Base-by-base conservation (phyloP, 2,113 vertebrate genomes). In the Ellobius talpinus region DNA sequence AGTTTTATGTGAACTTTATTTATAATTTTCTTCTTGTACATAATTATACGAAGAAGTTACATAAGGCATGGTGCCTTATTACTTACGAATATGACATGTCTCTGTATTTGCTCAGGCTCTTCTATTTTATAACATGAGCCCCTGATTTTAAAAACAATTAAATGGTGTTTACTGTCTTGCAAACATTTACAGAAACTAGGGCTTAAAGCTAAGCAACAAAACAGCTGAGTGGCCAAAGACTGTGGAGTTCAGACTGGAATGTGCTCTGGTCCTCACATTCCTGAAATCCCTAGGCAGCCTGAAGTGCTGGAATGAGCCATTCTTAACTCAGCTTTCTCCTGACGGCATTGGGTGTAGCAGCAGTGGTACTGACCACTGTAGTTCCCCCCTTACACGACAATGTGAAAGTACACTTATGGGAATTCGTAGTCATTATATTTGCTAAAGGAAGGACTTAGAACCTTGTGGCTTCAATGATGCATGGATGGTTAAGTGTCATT, bases 351-450 rank as follows among this genome's bases (percentile, higher is more conserved):
- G 55, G 16, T 72, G 68, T 36, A 93, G 94, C 95, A 89, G 89
- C 87, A 74, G 36, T 89, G 58, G n/a, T 33, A 85, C 42, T 65
- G 66, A 73, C 84, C 85, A 21, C 55, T 58, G 31, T 4, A 36
- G 23, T 74, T 89, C 58, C 24, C 70, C 39, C 61, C 89, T 93
- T 66, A 58, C 8, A 50, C 73, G 85, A 70, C 66, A 91, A 63
- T 77, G 70, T 81, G 92, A 81, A 97, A 92, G 84, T 93, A 47
- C 29, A 55, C 84, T 68, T 61, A 33, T 50, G n/a, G 23, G 84
- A 93, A 93, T 85, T 87, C 66, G 93, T 93, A 87, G 84, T 96
- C 87, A 96, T 61, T 88, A 61, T 17, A 47, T 85, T 94, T 92
- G 50, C 85, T 94, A 70, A 95, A 79, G 78, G 58, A 65, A 94